phyloP scores from a whole-genome alignment of 2,888 invertebrate genomes.

The Nomada ferruginata region DNA sequence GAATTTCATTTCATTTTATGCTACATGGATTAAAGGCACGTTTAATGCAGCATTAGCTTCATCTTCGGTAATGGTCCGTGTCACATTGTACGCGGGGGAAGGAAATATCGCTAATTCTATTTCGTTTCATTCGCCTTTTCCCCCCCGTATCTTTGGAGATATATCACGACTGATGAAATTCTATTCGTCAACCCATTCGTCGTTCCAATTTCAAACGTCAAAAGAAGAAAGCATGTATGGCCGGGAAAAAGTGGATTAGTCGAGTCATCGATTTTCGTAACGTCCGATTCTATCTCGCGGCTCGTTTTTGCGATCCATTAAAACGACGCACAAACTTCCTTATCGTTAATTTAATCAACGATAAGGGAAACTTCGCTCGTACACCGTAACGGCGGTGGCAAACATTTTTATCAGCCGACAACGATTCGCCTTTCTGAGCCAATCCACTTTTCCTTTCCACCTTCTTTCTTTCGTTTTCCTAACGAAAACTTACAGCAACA shows the following conservation, averaged over 20 bases:
- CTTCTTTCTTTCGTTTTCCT: background rate
- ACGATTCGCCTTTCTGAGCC: slow-evolving; percentile 25
- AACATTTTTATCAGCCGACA: slow-evolving; percentile 56
- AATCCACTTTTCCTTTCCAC: background rate
- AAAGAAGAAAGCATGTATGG: background rate
- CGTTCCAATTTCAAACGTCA: slow-evolving; percentile 13
- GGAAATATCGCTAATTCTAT: slow-evolving; percentile 5
- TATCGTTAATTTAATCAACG: slow-evolving; percentile 60
- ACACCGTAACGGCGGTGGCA: slow-evolving; percentile 28
- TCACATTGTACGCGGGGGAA: background rate
- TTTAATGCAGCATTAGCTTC: slow-evolving; percentile 6
- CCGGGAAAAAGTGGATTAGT: slow-evolving; percentile 25
- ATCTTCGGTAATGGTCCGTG: background rate
- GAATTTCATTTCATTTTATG: background rate
- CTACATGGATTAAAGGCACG: background rate
- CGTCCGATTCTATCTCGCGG: slow-evolving; percentile 30
- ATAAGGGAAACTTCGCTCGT: slow-evolving; percentile 45
- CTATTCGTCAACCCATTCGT: slow-evolving; percentile 1
- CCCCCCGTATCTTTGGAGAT: background rate
- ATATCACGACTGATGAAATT: slow-evolving; percentile 14
- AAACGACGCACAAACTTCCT: slow-evolving; percentile 48
- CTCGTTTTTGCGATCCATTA: slow-evolving; percentile 46
- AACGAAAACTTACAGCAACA: slow-evolving; percentile 31
- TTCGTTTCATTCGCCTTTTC: background rate
- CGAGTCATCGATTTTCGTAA: slow-evolving; percentile 30